A percentile compares a stretch with the other conserved stretches of the same genome.
Evolutionary conservation across 2,797 vertebrate genomes (phyloP).

Genomic region (Melanotaenia nigrans): DNA sequence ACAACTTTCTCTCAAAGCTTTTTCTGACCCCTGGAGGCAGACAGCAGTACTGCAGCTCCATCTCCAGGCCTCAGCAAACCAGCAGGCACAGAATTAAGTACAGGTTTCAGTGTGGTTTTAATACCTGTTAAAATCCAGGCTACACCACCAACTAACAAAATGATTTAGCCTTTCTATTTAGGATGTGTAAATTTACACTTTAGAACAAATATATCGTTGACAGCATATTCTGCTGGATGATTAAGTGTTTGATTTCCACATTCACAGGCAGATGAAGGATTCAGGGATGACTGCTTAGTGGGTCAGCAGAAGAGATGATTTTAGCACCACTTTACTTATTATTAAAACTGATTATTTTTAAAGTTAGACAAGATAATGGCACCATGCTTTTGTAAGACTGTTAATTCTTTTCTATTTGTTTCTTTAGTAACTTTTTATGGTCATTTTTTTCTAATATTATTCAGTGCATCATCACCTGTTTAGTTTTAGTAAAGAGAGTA

Average conservation of each 20-base stretch:
- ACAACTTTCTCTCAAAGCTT: background rate
- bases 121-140: background rate
- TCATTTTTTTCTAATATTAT: background rate
- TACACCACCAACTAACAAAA: background rate
- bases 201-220: background rate
- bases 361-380: background rate
- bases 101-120: background rate
- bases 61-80: background rate
- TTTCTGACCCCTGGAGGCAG: constrained; percentile 53
- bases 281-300: background rate
- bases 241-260: background rate
- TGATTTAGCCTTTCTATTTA: background rate
- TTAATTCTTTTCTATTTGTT: background rate
- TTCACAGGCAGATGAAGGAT: background rate
- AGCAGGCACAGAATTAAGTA: background rate
- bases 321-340: background rate
- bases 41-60: background rate
- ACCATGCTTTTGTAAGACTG: background rate
- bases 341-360: background rate
- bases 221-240: background rate
- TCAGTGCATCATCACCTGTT: background rate
- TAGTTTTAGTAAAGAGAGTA: background rate
- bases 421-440: background rate
- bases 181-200: too few species aligned
- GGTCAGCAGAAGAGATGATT: background rate